Percentiles rank a stretch among this genome's conserved stretches.
Conservation (phyloP, 2,888 invertebrate genomes). For the Neocrepidodera transversa region DNA sequence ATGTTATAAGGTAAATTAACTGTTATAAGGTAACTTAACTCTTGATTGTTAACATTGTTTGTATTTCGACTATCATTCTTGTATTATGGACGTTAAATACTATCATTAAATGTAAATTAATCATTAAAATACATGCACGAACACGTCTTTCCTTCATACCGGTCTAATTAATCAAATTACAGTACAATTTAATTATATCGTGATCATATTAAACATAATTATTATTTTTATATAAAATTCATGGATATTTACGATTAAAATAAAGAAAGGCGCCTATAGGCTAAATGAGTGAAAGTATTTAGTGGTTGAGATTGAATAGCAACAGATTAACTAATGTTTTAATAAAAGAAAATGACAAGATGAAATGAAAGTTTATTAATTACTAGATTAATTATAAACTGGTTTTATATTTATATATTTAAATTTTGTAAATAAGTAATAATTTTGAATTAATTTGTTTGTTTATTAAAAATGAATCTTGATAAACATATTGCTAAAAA, state of each 20-base stretch:
- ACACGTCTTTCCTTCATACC: neutral
- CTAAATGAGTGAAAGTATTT: slow-evolving; percentile 16
- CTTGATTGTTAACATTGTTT: too few relatives aligned
- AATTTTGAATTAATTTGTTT: too few relatives aligned
- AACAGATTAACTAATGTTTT: neutral
- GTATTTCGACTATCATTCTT: too few relatives aligned
- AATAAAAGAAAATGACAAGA: neutral
- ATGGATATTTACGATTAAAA: slow-evolving; percentile 14
- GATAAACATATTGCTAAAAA: too few relatives aligned
- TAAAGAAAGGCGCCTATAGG: slow-evolving; percentile 12
- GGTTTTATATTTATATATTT: too few relatives aligned
- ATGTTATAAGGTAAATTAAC: too few relatives aligned
- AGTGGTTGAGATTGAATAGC: neutral
- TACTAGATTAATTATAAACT: slow-evolving; percentile 2
- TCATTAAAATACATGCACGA: neutral
- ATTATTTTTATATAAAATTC: neutral
- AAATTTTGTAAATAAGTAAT: too few relatives aligned
- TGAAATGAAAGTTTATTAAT: slow-evolving; percentile 22
- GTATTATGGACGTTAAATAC: too few relatives aligned
- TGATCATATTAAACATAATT: too few relatives aligned
- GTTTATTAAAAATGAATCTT: too few relatives aligned
- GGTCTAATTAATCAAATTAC: neutral
- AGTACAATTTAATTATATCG: neutral
- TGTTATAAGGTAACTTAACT: too few relatives aligned
- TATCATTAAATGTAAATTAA: too few relatives aligned